Evolutionary conservation across 2,113 vertebrate species (phyloP).

Genomic region (Theristicus caerulescens): DNA sequence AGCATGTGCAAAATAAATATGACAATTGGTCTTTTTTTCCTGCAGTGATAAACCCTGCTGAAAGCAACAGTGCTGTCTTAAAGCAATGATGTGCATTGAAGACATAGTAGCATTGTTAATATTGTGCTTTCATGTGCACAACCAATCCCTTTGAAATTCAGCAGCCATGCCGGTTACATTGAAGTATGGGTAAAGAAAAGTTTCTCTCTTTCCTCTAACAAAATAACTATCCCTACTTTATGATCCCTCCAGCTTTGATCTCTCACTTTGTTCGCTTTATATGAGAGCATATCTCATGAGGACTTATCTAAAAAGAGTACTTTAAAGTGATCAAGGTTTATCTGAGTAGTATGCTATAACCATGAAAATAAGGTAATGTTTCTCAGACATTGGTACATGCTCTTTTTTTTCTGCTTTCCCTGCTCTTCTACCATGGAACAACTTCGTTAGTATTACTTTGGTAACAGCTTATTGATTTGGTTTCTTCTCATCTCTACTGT

Average conservation of each 20-base stretch:
- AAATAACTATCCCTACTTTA: neutral
- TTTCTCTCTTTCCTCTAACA: neutral
- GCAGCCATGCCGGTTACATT: neutral
- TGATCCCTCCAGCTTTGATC: neutral
- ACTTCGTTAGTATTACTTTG: neutral
- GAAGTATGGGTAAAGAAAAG: neutral
- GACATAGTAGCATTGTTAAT: neutral
- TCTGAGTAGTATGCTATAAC: neutral
- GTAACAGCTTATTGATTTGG: neutral
- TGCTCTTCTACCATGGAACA: neutral
- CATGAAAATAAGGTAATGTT: neutral
- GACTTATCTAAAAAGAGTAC: neutral
- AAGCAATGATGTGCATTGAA: neutral
- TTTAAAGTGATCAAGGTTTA: neutral
- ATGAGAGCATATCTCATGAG: neutral
- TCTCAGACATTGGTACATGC: neutral
- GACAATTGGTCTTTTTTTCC: neutral
- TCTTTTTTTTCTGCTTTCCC: neutral
- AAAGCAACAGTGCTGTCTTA: neutral
- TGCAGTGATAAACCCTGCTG: neutral
- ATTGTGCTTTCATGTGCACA: neutral
- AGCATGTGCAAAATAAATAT: neutral
- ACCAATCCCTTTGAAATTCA: neutral
- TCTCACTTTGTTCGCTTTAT: neutral
- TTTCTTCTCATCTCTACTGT: neutral